These are phyloP conservation scores for Apteryx mantelli DNA, from an alignment of 2,113 vertebrate genomes.

Conservation along the genomic window DNA sequence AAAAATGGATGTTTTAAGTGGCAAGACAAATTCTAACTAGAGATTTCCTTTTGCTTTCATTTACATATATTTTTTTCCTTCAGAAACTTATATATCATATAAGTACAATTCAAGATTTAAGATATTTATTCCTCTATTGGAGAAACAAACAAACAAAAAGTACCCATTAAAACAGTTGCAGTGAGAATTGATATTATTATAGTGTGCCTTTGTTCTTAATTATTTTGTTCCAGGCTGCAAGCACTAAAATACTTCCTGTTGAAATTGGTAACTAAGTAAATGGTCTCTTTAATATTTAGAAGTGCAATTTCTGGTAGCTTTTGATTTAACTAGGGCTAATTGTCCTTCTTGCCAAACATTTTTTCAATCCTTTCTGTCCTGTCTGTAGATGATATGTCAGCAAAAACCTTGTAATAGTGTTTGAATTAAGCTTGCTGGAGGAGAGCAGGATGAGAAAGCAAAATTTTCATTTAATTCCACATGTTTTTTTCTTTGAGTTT, in stretches of 20 bases:
- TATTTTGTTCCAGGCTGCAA: conserved; percentile 13
- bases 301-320: conserved; percentile 12
- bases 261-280: conserved; percentile 17
- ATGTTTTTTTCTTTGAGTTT: neutral
- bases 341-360: conserved; percentile 2
- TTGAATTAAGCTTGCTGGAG: conserved; percentile 39
- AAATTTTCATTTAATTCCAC: conserved; percentile 9
- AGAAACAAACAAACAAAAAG: neutral
- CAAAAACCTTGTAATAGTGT: neutral
- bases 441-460: neutral
- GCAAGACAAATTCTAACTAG: neutral
- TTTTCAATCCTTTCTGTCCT: conserved; percentile 6
- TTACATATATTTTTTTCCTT: neutral
- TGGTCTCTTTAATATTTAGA: conserved; percentile 46
- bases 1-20: neutral
- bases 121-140: neutral
- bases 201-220: neutral
- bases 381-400: neutral
- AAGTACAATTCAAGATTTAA: neutral
- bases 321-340: conserved; percentile 20
- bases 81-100: neutral
- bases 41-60: neutral
- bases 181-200: neutral
- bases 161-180: neutral
- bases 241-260: conserved; percentile 17